These are phyloP conservation scores for Drosophila quasianomalipes DNA, from an alignment of 2,888 invertebrate species.

Conservation along the genomic window DNA sequence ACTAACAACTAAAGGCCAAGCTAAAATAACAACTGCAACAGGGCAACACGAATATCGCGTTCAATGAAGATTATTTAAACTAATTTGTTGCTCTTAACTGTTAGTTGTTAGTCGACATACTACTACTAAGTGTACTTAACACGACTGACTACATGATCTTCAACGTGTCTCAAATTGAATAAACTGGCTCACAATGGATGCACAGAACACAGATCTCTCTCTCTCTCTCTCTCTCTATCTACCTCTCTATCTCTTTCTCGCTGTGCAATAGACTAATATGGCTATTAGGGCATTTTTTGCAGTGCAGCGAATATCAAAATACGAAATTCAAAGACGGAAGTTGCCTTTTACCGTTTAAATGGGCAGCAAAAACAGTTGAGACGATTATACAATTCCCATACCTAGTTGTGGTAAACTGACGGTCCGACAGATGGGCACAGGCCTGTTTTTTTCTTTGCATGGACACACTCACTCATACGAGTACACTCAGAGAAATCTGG, in stretches of 20 bases:
- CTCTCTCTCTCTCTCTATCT: not conserved
- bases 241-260: not conserved
- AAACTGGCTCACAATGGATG: conserved; percentile 1
- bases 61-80: conserved; percentile 61
- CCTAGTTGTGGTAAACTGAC: conserved; percentile 21
- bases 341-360: conserved; percentile 65
- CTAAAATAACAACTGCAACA: conserved; percentile 42
- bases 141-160: conserved; percentile 41
- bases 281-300: conserved; percentile 59
- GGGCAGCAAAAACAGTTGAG: conserved; percentile 28
- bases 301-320: conserved; percentile 45
- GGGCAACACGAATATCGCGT: conserved; percentile 71
- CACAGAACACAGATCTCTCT: conserved; percentile 32
- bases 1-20: conserved; percentile 33
- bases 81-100: conserved; percentile 61
- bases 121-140: conserved; percentile 15
- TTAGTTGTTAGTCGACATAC: conserved; percentile 56
- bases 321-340: conserved; percentile 72
- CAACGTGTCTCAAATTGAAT: conserved; percentile 49
- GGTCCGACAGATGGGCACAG: conserved; percentile 27
- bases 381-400: conserved; percentile 29
- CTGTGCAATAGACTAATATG: conserved; percentile 54
- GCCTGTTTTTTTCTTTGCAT: conserved; percentile 6
- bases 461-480: conserved; percentile 1
- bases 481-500: not conserved